Evolutionary conservation across 2,888 invertebrate species (phyloP).

Genomic region (Polyommatus iphigenia): DNA sequence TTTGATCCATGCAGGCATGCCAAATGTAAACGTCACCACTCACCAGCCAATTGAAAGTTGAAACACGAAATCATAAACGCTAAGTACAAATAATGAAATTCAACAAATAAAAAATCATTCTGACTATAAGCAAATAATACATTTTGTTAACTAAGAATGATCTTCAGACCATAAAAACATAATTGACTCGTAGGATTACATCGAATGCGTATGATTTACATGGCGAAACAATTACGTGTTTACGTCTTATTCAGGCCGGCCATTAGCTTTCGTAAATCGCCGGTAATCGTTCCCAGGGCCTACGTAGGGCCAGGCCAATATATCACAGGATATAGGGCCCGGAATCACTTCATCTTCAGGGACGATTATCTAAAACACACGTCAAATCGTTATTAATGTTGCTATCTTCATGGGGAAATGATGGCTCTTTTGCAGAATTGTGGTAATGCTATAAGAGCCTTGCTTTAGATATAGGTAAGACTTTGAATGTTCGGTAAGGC

Average conservation of each 20-base stretch:
- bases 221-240: slow-evolving; percentile 40
- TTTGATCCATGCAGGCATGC: too few species aligned
- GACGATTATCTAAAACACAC: slow-evolving; percentile 46
- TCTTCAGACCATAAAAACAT: neutral
- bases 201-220: slow-evolving; percentile 29
- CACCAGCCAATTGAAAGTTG: too few species aligned
- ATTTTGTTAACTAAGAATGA: neutral
- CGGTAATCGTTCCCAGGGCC: slow-evolving; percentile 50
- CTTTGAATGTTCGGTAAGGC: too few species aligned
- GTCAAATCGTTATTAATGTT: slow-evolving; percentile 34
- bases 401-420: slow-evolving; percentile 25
- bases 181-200: slow-evolving; percentile 22
- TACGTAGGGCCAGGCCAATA: slow-evolving; percentile 53
- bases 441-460: neutral
- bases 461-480: too few species aligned
- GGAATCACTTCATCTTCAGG: slow-evolving; percentile 59
- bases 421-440: neutral
- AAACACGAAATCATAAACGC: too few species aligned
- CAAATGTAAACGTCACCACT: too few species aligned
- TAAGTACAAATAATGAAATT: too few species aligned
- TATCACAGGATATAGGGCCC: slow-evolving; percentile 51
- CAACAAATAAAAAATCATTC: too few species aligned
- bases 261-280: slow-evolving; percentile 47
- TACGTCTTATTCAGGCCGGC: slow-evolving; percentile 40
- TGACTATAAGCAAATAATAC: too few species aligned